phyloP scores from a whole-genome alignment of 2,113 vertebrate genomes.

The Nesoenas mayeri region DNA sequence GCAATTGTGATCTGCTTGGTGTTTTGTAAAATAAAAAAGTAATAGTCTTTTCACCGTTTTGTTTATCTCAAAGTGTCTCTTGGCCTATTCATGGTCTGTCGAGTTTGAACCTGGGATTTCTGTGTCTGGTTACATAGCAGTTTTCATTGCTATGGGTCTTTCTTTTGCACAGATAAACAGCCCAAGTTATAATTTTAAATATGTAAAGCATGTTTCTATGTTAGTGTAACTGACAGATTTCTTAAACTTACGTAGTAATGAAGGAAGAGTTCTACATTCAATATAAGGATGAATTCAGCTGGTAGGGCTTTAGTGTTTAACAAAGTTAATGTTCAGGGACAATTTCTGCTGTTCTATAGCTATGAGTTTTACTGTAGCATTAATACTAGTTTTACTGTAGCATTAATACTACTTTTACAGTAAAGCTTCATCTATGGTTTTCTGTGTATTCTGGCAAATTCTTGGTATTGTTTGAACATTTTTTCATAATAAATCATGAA shows the following conservation, averaged over 20 bases:
- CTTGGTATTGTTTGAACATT: background rate
- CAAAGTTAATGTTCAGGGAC: background rate
- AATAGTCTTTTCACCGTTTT: background rate
- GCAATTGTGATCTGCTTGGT: background rate
- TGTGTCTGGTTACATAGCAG: background rate
- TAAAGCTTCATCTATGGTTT: background rate
- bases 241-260: background rate
- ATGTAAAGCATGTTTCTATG: background rate
- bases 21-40: background rate
- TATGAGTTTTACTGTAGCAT: background rate
- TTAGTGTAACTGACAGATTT: background rate
- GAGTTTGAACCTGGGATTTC: background rate
- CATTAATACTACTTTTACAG: background rate
- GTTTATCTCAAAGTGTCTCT: background rate
- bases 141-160: background rate
- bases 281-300: background rate
- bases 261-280: background rate
- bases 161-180: background rate
- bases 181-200: background rate
- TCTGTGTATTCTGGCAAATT: background rate
- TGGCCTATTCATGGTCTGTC: background rate
- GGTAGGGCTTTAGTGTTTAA: background rate
- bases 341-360: background rate
- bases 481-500: background rate
- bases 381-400: background rate